Evolutionary conservation across 2,888 invertebrate species (phyloP).

Genomic region (Pharmacophagus antenor): DNA sequence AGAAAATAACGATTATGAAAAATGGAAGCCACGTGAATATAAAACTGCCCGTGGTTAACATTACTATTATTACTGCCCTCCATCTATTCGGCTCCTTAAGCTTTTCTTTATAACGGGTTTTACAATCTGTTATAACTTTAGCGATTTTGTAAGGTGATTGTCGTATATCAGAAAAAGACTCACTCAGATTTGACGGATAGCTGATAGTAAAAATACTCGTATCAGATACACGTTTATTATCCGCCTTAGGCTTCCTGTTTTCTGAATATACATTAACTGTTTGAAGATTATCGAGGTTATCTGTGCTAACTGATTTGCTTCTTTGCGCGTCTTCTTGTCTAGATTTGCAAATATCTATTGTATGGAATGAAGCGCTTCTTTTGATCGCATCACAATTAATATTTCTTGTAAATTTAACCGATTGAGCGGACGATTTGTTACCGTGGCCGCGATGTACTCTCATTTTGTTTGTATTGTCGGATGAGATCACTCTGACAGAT

Average conservation of each 20-base stretch:
- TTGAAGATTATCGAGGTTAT: slow-evolving; percentile 45
- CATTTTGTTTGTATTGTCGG: slow-evolving; percentile 47
- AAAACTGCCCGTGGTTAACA: slow-evolving; percentile 82
- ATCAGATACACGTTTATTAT: slow-evolving; percentile 46
- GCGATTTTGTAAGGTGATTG: slow-evolving; percentile 30
- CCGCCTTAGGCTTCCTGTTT: slow-evolving; percentile 33
- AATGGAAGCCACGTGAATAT: slow-evolving; percentile 83
- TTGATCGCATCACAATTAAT: slow-evolving; percentile 39
- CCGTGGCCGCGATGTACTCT: slow-evolving; percentile 58
- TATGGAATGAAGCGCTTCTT: slow-evolving; percentile 59
- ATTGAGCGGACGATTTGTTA: slow-evolving; percentile 37
- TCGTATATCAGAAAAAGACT: slow-evolving; percentile 36
- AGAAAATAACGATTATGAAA: slow-evolving; percentile 79
- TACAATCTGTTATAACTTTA: slow-evolving; percentile 15
- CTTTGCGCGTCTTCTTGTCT: background rate
- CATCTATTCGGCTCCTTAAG: slow-evolving; percentile 73
- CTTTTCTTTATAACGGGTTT: slow-evolving; percentile 35
- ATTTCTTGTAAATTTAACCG: slow-evolving; percentile 40
- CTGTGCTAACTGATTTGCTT: slow-evolving; percentile 54
- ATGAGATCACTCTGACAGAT: slow-evolving; percentile 40
- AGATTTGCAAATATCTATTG: slow-evolving; percentile 30
- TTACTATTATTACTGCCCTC: slow-evolving; percentile 83
- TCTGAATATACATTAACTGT: slow-evolving; percentile 14
- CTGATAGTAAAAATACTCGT: slow-evolving; percentile 56
- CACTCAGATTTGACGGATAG: slow-evolving; percentile 41